Percentiles rank a stretch among this genome's conserved stretches.
These are phyloP conservation scores for Arnoldichthys spilopterus DNA, from an alignment of 2,797 vertebrate genomes.

Conservation along the genomic window DNA sequence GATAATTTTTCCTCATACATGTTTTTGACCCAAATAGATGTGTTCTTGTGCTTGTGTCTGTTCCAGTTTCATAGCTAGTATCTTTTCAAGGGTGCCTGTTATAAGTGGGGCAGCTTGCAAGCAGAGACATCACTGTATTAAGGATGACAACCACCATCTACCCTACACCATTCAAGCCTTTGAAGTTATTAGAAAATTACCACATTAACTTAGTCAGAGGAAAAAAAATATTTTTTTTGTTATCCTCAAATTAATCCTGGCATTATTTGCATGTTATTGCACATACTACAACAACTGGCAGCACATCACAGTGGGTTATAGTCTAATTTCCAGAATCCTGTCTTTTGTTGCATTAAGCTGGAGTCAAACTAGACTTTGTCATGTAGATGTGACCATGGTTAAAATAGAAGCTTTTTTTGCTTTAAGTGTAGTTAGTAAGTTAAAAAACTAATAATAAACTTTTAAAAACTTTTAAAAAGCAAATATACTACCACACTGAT, in stretches of 20 bases:
- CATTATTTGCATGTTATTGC: too few relatives aligned
- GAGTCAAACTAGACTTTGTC: too few relatives aligned
- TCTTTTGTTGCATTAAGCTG: too few relatives aligned
- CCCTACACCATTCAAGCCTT: not conserved
- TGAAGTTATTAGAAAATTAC: too few relatives aligned
- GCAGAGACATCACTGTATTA: not conserved
- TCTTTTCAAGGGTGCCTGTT: not conserved
- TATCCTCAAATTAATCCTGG: not conserved
- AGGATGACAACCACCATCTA: not conserved
- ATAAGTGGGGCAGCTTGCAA: not conserved
- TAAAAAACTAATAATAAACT: too few relatives aligned
- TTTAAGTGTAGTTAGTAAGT: too few relatives aligned
- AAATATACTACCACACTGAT: too few relatives aligned
- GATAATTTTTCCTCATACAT: not conserved
- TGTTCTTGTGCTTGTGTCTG: not conserved
- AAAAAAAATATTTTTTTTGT: not conserved
- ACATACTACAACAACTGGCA: not conserved
- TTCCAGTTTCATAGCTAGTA: not conserved
- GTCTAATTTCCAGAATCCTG: not conserved
- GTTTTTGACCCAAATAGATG: too few relatives aligned
- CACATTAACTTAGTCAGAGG: too few relatives aligned
- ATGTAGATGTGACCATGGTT: too few relatives aligned
- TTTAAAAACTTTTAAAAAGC: too few relatives aligned
- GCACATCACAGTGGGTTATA: not conserved
- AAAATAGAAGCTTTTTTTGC: too few relatives aligned